Base-by-base conservation (phyloP, 2,113 vertebrate genomes). In the Takifugu bimaculatus region DNA sequence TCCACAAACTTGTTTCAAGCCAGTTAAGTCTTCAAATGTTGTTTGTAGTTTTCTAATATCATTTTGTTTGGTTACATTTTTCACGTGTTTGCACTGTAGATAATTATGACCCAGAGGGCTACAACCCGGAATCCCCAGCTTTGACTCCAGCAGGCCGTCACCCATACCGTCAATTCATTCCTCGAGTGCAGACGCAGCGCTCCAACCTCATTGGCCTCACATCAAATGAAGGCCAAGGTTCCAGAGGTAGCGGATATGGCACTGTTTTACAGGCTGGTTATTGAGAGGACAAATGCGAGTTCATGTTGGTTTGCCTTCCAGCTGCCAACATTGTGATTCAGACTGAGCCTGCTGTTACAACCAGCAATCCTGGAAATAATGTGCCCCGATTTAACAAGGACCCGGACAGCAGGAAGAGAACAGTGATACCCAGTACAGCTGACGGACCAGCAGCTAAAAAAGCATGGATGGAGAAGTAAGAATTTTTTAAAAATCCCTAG, bases 61-160 rank as follows among this genome's bases (percentile, higher is more conserved):
- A n/a, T 39, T 28, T 13, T 56, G 20, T 54, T 48, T 0, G 2
- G 49, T 42, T 51, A 60, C 2, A 20, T 42, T 32, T 52, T 50
- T 35, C 29, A 29, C 9, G 35, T 39, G 4, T 39, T 39, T 39
- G 35, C 1, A n/a, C 14, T 6, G 27, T 65, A 98, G 96, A 99
- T 91, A 95, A 91, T 35, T 99, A 96, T 64, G 97, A 99, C 85
- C 94, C 94, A 64, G 97, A 99, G 90, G 96, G 93, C 57, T 99
- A 99, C 86, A 99, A 99, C 88, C 97, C 97, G n/a, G 97, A 99
- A 90, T 94, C 96, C 60, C 97, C 97, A 59, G 98, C 93, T 79
- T 91, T 99, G 86, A 99, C 97, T n/a, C 90, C 89, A 78, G 88
- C 94, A 66, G 92, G 94, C 81, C 93, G 94, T 80, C 91, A 94